phyloP scores from a whole-genome alignment of 2,113 vertebrate genomes.

The Pantherophis guttatus region DNA sequence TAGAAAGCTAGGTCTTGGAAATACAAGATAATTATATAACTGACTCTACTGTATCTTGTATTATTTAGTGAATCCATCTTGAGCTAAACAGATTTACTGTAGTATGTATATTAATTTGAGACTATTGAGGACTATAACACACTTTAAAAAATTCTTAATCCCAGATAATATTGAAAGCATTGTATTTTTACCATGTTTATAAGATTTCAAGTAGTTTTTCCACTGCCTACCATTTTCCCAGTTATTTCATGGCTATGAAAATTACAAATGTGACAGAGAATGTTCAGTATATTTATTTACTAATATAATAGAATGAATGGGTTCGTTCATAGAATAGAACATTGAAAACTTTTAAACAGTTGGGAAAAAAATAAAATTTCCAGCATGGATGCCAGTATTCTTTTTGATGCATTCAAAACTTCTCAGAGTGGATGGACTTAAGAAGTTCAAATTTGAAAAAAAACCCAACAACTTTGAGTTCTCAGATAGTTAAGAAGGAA shows the following conservation, averaged over 20 bases:
- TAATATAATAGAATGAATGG: not conserved
- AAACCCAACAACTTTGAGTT: not conserved
- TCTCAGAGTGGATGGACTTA: not conserved
- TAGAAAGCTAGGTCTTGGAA: conserved; percentile 1
- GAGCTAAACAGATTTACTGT: conserved; percentile 30
- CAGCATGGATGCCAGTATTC: not conserved
- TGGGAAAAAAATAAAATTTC: not conserved
- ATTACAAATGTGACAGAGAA: not conserved
- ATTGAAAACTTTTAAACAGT: not conserved
- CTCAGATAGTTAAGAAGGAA: not conserved
- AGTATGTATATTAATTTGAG: conserved; percentile 38
- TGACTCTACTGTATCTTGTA: conserved; percentile 12
- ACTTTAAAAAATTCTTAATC: conserved; percentile 27
- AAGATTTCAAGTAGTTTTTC: conserved; percentile 3
- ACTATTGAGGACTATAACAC: conserved; percentile 24
- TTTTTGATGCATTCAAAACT: not conserved
- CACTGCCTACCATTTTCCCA: not conserved
- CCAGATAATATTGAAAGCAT: conserved; percentile 19
- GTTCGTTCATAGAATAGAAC: not conserved
- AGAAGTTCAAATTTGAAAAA: not conserved
- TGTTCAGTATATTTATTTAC: not conserved
- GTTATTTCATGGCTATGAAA: not conserved
- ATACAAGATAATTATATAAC: conserved; percentile 7
- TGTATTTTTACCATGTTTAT: not conserved
- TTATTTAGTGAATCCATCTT: conserved; percentile 16